These are phyloP conservation scores for Medauroidea extradentata DNA, from an alignment of 1,140 invertebrate genomes.

Conservation along the genomic window DNA sequence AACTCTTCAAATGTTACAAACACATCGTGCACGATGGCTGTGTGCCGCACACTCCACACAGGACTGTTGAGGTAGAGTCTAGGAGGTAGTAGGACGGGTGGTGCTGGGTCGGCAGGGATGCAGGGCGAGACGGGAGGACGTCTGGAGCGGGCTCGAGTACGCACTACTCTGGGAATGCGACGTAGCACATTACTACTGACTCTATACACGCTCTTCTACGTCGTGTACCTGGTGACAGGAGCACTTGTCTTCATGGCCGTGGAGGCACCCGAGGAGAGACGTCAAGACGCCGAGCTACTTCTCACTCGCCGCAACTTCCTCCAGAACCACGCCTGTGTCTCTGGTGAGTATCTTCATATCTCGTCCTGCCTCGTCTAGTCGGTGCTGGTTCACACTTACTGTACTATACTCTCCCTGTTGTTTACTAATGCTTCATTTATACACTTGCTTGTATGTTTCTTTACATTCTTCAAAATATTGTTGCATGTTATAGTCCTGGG, in stretches of 20 bases:
- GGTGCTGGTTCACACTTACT: too few species aligned
- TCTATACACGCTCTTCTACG: constrained; percentile 59
- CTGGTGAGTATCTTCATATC: constrained; percentile 44
- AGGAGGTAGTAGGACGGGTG: too few species aligned
- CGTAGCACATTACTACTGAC: constrained; percentile 46
- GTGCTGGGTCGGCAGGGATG: neutral
- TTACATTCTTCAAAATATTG: too few species aligned
- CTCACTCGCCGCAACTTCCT: constrained; percentile 54
- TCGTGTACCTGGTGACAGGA: constrained; percentile 66
- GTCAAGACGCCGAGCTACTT: constrained; percentile 49
- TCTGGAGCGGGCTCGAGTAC: constrained; percentile 7
- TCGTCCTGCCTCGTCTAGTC: too few species aligned
- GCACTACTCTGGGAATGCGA: constrained; percentile 41
- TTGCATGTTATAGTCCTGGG: too few species aligned
- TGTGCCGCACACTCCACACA: too few species aligned
- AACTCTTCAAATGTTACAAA: too few species aligned
- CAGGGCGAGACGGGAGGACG: neutral
- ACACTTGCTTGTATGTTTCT: too few species aligned
- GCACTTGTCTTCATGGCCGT: constrained; percentile 71
- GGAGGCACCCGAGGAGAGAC: constrained; percentile 62
- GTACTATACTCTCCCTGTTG: too few species aligned
- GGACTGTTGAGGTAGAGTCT: too few species aligned
- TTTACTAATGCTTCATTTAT: too few species aligned
- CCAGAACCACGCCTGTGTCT: constrained; percentile 47
- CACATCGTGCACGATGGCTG: too few species aligned